Evolutionary conservation across 2,797 vertebrate species (phyloP).

Genomic region (Sebastes itinus): DNA sequence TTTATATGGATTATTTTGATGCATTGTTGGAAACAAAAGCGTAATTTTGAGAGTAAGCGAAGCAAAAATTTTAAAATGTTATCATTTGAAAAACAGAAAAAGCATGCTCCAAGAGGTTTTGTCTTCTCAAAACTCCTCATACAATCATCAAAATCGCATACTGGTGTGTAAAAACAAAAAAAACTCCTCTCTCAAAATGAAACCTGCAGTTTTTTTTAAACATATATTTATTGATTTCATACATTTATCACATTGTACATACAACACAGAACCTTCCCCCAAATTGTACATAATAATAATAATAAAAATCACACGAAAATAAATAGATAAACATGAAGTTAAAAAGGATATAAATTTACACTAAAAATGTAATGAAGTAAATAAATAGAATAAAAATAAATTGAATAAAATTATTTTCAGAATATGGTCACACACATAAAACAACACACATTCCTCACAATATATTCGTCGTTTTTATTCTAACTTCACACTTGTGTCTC

Average conservation of each 20-base stretch:
- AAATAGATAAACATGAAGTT: background rate
- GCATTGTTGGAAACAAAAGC: background rate
- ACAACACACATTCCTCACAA: no score
- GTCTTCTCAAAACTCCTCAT: background rate
- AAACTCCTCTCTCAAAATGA: background rate
- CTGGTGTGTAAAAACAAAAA: background rate
- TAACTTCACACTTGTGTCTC: no score
- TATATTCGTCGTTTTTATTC: fast-evolving
- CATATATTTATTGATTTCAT: no score
- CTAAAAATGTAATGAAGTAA: no score
- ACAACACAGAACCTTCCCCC: no score
- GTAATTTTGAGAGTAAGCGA: background rate
- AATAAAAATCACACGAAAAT: no score
- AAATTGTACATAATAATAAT: no score
- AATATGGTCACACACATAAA: no score
- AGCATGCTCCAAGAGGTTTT: background rate
- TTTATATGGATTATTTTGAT: background rate
- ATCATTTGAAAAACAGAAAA: background rate
- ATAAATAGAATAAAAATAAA: background rate
- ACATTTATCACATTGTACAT: no score
- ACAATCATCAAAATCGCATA: background rate
- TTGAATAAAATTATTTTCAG: no score
- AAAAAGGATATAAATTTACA: background rate
- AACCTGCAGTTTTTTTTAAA: no score
- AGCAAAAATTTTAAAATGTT: background rate